Evolutionary conservation across 2,797 vertebrate species (phyloP), one percentile per base, ranked within the genome.

Genomic region (Potorous gilbertii): DNA sequence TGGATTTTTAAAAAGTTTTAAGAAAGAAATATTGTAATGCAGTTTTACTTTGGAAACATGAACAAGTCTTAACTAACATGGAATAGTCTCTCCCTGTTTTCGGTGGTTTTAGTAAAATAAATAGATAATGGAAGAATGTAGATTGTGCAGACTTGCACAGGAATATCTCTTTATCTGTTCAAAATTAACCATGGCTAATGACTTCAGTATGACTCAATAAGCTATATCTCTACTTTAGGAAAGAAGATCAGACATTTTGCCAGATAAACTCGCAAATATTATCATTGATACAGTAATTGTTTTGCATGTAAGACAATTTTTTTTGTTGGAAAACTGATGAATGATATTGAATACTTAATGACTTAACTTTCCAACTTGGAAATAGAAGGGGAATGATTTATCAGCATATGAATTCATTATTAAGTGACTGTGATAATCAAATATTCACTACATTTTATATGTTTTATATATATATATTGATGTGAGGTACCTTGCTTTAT

Each of bases 111-210:
- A 94, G 94, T 93, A 54, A 97, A 98, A 96, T 95, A 97, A 96
- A 93, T 94, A 98, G 95, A 94, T 97, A 96, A 95, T 97, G 91
- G 89, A 96, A 94, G 91, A 96, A 93, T 98, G 66, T 59, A 94
- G 40, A 95, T 95, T 29, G 29, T 89, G 89, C 97, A 96, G 95
- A 96, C 95, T 94, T 96, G 87, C 96, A 96, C 98, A 96, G 52
- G 97, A 97, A 62, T 96, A 97, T 97, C 90, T 50, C 56, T 93
- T 96, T 96, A 96, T 97, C 96, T 97, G 91, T 91, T 97, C 94
- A 96, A 94, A 98, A 97, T 97, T 96, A 97, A 97, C 97, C 56
- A 87, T 62, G 92, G 92, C 95, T 97, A 97, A 97, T 97, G 97
- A 96, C 94, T 96, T 34, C 95, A 97, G 18, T 92, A 93, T 97